Evolutionary conservation across 2,113 vertebrate genomes (phyloP), one percentile per base, ranked within the genome.

Genomic region (Tamias sibiricus): DNA sequence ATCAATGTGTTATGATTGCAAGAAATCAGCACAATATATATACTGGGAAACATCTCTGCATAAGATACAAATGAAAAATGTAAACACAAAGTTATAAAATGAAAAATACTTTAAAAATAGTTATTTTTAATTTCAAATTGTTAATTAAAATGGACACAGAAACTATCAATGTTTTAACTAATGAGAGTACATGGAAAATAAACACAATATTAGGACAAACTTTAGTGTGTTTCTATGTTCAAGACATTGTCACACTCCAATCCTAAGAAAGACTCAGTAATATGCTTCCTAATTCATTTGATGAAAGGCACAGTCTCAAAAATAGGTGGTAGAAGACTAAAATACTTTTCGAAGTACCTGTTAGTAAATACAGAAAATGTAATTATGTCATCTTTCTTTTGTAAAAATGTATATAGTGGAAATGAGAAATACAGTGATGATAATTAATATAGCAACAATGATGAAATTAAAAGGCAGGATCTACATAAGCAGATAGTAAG

Each of bases 141-240:
- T 75, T 97, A 97, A 97, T 95, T 96, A 91, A 93, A 96, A 89
- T 68, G 89, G 83, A 87, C 85, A 95, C 94, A 32, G 0, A n/a
- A 93, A 90, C 62, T 82, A 96, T 87, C 16, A 87, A 68, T 62
- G 22, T 0, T 91, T 24, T 68, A 82, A 76, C 4, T 91, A 82
- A 90, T 80, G 30, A 95, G 44, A 68, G 19, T 57, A 52, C n/a
- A 66, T 88, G 20, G 90, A 90, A 92, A 92, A 71, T 66, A 96
- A 75, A 92, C 35, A 44, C 11, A 44, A 2, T 6, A 74, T 64
- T 87, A 92, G 71, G 17, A 83, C 1, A 75, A 28, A 44, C 2
- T 85, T 4, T 32, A 62, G 68, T 57, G 13, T 87, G 30, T 87
- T 95, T 90, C 59, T 77, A 2, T 89, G n/a, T 94, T 83, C 47